Conservation (phyloP, 2,797 vertebrate species). For the Sebastes hubbsi region DNA sequence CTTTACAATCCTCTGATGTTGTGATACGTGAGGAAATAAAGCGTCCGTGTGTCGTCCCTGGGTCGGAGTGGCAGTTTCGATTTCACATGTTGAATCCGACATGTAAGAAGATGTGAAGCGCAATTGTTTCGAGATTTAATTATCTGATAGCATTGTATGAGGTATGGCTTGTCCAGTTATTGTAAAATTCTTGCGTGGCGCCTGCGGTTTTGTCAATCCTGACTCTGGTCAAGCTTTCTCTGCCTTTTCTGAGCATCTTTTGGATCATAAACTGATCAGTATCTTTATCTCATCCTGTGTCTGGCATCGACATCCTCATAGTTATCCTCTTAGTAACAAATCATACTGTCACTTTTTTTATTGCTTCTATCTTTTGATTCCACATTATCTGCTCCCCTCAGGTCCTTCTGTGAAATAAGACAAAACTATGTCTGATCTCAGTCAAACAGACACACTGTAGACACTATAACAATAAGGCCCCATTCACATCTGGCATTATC, state of each 20-base stretch:
- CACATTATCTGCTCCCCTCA: slow-evolving; percentile 16
- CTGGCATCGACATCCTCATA: slow-evolving; percentile 15
- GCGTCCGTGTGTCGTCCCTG: neutral
- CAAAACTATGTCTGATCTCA: slow-evolving; percentile 11
- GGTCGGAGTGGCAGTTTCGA: slow-evolving; percentile 61
- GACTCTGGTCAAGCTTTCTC: slow-evolving; percentile 36
- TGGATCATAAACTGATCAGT: slow-evolving; percentile 58
- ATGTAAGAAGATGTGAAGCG: slow-evolving; percentile 68
- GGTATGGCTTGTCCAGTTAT: slow-evolving; percentile 64
- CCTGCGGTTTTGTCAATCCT: slow-evolving; percentile 42
- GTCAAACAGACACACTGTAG: neutral
- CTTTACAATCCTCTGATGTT: slow-evolving; percentile 40
- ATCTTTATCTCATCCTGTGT: slow-evolving; percentile 45
- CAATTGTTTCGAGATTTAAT: slow-evolving; percentile 83
- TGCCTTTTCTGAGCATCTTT: slow-evolving; percentile 32
- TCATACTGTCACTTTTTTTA: slow-evolving; percentile 57
- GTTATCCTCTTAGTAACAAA: slow-evolving; percentile 56
- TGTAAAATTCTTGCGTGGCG: slow-evolving; percentile 52
- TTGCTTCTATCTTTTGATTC: slow-evolving; percentile 48
- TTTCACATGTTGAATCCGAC: slow-evolving; percentile 72
- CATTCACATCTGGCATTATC: rapidly evolving
- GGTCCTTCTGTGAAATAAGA: slow-evolving; percentile 35
- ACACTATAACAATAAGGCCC: neutral
- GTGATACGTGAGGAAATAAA: slow-evolving; percentile 48
- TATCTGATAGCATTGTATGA: slow-evolving; percentile 84